phyloP scores from a whole-genome alignment of 2,113 vertebrate species.

The Lota lota region DNA sequence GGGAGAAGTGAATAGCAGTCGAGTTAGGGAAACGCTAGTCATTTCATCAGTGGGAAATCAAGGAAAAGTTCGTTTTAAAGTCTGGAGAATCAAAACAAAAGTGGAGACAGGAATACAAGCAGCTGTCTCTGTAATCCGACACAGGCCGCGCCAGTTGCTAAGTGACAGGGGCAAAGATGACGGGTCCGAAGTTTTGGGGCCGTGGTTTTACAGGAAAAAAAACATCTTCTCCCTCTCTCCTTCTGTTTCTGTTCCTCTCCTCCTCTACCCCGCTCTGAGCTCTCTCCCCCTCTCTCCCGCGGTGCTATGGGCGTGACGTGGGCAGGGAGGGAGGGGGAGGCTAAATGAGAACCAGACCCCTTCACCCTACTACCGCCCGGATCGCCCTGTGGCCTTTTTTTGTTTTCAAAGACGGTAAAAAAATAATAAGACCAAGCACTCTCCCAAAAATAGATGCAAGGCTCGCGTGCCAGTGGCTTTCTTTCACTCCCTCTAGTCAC shows the following conservation, averaged over 20 bases:
- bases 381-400: conserved; percentile 33
- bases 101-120: conserved; percentile 33
- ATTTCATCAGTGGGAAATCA: neutral
- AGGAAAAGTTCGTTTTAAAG: neutral
- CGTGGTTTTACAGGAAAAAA: conserved; percentile 18
- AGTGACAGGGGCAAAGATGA: conserved; percentile 45
- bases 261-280: conserved; percentile 13
- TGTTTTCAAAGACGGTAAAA: neutral
- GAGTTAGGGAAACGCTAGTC: too few relatives aligned
- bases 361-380: conserved; percentile 43
- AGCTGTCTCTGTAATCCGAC: conserved; percentile 52
- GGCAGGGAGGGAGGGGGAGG: conserved; percentile 42
- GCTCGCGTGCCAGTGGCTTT: neutral
- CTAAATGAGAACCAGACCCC: conserved; percentile 62
- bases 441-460: neutral
- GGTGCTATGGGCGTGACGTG: conserved; percentile 25
- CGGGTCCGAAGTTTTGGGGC: conserved; percentile 24
- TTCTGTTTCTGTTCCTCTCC: conserved; percentile 1
- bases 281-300: conserved; percentile 15
- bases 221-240: neutral
- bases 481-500: neutral
- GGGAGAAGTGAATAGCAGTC: neutral
- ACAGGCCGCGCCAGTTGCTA: conserved; percentile 47
- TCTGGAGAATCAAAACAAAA: conserved; percentile 33
- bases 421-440: neutral